A percentile compares a stretch with the other conserved stretches of the same genome.
phyloP scores from a whole-genome alignment of 1,140 invertebrate genomes.

The Vanessa tameamea region DNA sequence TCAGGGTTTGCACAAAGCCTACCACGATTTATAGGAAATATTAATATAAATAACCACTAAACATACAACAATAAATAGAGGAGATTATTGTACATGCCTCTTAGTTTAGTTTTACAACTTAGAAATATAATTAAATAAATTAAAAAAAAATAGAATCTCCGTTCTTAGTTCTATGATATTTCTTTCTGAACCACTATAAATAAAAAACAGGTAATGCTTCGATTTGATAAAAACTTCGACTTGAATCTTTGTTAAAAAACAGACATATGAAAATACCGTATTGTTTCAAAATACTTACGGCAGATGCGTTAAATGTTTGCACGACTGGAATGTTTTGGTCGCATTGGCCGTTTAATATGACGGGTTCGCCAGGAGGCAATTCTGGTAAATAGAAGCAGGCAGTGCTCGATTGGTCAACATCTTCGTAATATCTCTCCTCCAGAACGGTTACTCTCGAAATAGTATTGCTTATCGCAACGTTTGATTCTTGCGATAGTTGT shows the following conservation, averaged over 20 bases:
- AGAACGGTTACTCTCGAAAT: conserved; percentile 49
- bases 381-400: conserved; percentile 59
- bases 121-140: too few species aligned
- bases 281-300: conserved; percentile 42
- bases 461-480: conserved; percentile 40
- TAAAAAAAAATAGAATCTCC: too few species aligned
- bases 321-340: conserved; percentile 50
- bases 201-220: too few species aligned
- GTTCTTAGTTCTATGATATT: neutral
- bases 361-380: conserved; percentile 36
- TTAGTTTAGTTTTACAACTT: too few species aligned
- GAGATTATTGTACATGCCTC: too few species aligned
- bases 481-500: conserved; percentile 37
- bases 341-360: conserved; percentile 55
- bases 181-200: too few species aligned
- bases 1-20: too few species aligned
- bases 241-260: too few species aligned
- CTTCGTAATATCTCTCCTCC: conserved; percentile 52
- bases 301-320: conserved; percentile 44
- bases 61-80: neutral
- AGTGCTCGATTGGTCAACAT: conserved; percentile 42
- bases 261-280: too few species aligned
- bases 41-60: neutral
- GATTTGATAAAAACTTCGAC: too few species aligned
- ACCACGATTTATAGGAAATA: neutral